These are phyloP conservation scores for Drosophila falleni DNA, from an alignment of 2,888 invertebrate species.

Conservation along the genomic window DNA sequence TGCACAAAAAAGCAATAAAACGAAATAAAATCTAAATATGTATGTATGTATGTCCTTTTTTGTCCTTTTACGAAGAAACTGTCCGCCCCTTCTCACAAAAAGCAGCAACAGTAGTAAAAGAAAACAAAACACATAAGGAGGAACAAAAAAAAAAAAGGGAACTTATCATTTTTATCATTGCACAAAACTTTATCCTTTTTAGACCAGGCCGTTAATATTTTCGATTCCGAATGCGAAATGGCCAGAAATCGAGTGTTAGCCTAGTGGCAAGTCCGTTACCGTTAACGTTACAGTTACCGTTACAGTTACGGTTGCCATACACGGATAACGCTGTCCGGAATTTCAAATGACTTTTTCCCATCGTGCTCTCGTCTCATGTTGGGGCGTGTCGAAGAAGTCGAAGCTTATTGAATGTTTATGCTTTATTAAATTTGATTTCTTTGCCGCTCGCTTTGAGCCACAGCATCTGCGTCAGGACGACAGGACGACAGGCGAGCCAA, in stretches of 20 bases:
- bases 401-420: conserved; percentile 86
- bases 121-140: conserved; percentile 24
- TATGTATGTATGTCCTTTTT: conserved; percentile 65
- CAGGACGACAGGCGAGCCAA: conserved; percentile 8
- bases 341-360: conserved; percentile 78
- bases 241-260: conserved; percentile 38
- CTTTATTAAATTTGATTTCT: conserved; percentile 85
- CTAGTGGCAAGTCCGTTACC: conserved; percentile 42
- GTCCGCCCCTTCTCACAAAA: conserved; percentile 8
- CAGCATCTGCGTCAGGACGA: conserved; percentile 42
- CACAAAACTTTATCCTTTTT: conserved; percentile 81
- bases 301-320: conserved; percentile 37
- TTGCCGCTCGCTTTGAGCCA: conserved; percentile 45
- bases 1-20: conserved; percentile 82
- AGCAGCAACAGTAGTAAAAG: not conserved
- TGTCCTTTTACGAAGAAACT: conserved; percentile 39
- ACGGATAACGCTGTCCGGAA: conserved; percentile 63
- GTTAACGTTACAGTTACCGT: conserved; percentile 37
- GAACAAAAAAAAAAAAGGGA: conserved; percentile 37
- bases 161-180: conserved; percentile 81
- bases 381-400: conserved; percentile 39
- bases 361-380: conserved; percentile 5
- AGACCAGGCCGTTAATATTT: conserved; percentile 76
- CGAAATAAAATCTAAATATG: conserved; percentile 81
- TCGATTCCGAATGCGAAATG: conserved; percentile 72